Evolutionary conservation across 1,140 invertebrate species (phyloP).

Genomic region (Drosophila rhopaloa): DNA sequence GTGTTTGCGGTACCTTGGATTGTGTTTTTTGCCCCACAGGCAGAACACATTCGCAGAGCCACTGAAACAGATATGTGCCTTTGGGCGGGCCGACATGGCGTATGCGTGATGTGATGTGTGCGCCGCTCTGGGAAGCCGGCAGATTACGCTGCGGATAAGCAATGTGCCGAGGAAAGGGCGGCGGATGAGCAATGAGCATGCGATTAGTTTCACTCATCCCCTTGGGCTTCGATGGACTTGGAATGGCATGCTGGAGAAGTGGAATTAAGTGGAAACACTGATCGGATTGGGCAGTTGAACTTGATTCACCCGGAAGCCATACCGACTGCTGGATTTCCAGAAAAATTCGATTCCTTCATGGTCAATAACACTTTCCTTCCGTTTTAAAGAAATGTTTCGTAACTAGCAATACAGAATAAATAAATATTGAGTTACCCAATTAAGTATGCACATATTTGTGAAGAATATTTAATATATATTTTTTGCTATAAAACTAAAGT

Average conservation of each 20-base stretch:
- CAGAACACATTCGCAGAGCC: constrained; percentile 24
- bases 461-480: no score
- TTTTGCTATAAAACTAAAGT: no score
- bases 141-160: constrained; percentile 50
- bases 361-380: background rate
- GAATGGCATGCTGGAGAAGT: constrained; percentile 18
- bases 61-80: constrained; percentile 7
- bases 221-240: constrained; percentile 20
- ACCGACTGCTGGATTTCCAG: background rate
- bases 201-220: constrained; percentile 54
- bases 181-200: constrained; percentile 58
- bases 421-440: no score
- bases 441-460: no score
- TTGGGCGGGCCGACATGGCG: constrained; percentile 28
- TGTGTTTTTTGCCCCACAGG: constrained; percentile 46
- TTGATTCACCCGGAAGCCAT: constrained; percentile 21
- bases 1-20: constrained; percentile 46
- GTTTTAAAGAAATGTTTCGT: no score
- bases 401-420: no score
- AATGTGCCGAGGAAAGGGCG: constrained; percentile 26
- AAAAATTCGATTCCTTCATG: background rate
- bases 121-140: constrained; percentile 4
- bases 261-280: constrained; percentile 37
- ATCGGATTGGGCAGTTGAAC: constrained; percentile 36
- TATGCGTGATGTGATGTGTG: constrained; percentile 49